Conservation (phyloP, 2,797 vertebrate species). For the Acipenser ruthenus region DNA sequence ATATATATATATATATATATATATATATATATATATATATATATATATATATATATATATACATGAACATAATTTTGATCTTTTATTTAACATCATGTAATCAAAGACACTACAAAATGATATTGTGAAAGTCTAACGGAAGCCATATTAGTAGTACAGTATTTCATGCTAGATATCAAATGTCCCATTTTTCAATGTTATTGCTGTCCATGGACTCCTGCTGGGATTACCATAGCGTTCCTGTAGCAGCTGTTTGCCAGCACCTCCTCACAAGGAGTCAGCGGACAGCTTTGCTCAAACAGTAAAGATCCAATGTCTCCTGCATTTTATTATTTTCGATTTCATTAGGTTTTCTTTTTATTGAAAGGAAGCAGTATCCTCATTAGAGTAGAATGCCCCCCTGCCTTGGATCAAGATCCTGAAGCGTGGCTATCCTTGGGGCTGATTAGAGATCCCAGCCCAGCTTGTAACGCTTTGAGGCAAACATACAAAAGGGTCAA, state of each 20-base stretch:
- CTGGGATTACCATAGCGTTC: neutral
- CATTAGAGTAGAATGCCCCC: constrained; percentile 1
- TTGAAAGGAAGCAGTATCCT: neutral
- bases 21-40: too few relatives aligned
- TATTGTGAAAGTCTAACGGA: too few relatives aligned
- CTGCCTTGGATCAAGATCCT: constrained; percentile 4
- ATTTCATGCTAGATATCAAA: too few relatives aligned
- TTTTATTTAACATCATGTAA: too few relatives aligned
- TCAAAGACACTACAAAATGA: too few relatives aligned
- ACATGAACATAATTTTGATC: too few relatives aligned
- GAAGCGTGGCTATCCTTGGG: neutral
- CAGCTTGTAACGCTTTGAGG: neutral
- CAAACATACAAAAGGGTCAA: neutral
- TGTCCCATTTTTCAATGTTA: too few relatives aligned
- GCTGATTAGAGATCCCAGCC: neutral
- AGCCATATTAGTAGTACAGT: too few relatives aligned
- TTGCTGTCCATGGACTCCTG: neutral
- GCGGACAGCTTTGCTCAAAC: neutral
- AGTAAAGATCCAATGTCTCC: too few relatives aligned
- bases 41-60: too few relatives aligned
- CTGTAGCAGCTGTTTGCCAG: neutral
- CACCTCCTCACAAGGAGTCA: neutral
- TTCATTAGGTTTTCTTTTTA: neutral
- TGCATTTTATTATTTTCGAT: too few relatives aligned
- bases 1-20: too few relatives aligned